Evolutionary conservation across 2,113 vertebrate genomes (phyloP).

Genomic region (Dasypus novemcinctus): DNA sequence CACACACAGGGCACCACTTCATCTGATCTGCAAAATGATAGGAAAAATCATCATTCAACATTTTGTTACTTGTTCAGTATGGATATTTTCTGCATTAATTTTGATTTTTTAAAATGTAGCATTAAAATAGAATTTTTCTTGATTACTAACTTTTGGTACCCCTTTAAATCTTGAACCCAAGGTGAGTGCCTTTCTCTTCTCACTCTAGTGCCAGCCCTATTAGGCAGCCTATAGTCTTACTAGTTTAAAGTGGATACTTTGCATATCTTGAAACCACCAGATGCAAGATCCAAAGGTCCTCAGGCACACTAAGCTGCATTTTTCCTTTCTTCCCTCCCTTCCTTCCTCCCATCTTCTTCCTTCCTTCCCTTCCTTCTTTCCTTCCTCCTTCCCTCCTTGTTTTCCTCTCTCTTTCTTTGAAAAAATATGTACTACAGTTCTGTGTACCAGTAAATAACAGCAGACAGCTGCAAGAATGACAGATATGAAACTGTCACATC

Average conservation of each 20-base stretch:
- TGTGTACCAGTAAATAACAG: not conserved
- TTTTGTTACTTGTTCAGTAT: not conserved
- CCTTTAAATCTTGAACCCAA: not conserved
- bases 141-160: not conserved
- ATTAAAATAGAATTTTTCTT: not conserved
- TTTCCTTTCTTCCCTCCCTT: not conserved
- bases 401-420: not conserved
- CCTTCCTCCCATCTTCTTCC: not conserved
- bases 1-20: rapidly evolving
- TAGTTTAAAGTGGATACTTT: not conserved
- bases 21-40: not conserved
- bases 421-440: not conserved
- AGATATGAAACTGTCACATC: not conserved
- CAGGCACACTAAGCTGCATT: not conserved
- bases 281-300: not conserved
- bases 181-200: not conserved
- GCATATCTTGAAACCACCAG: not conserved
- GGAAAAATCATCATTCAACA: not conserved
- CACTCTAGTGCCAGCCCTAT: not conserved
- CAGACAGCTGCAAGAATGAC: not conserved
- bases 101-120: not conserved
- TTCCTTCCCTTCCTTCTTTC: not conserved
- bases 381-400: not conserved
- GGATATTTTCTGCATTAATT: not conserved
- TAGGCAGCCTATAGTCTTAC: not conserved